Percentiles rank a stretch among this genome's conserved stretches.
Evolutionary conservation across 2,797 vertebrate genomes (phyloP).

Genomic region (Lutjanus campechanus): DNA sequence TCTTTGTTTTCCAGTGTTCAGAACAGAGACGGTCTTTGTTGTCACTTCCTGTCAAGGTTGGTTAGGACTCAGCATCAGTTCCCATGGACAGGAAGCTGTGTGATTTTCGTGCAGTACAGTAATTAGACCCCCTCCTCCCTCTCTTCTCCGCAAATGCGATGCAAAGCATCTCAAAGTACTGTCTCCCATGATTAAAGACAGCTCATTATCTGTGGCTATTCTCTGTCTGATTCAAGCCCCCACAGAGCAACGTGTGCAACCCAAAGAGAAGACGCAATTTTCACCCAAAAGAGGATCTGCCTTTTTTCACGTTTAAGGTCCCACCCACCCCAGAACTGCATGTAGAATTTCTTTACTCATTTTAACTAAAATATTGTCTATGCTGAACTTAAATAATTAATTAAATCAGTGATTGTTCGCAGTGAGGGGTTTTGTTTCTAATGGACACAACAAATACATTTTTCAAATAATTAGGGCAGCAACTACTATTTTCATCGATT

Average conservation of each 20-base stretch:
- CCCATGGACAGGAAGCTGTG: conserved; percentile 82
- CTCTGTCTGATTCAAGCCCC: conserved; percentile 92
- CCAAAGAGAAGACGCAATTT: conserved; percentile 59
- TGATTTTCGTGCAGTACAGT: conserved; percentile 89
- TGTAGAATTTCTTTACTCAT: conserved; percentile 29
- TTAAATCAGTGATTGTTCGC: not conserved
- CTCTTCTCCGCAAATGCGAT: conserved; percentile 92
- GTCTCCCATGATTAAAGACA: conserved; percentile 97
- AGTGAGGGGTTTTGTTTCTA: not conserved
- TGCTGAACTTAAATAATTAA: conserved; percentile 15
- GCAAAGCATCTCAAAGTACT: conserved; percentile 96
- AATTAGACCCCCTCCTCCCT: conserved; percentile 93
- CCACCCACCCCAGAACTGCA: conserved; percentile 38
- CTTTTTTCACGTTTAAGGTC: conserved; percentile 52
- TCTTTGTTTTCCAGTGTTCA: conserved; percentile 88
- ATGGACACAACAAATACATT: not conserved
- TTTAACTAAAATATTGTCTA: conserved; percentile 11
- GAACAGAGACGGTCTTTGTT: conserved; percentile 91
- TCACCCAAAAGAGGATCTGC: conserved; percentile 61
- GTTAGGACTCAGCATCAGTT: conserved; percentile 92
- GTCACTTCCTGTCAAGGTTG: conserved; percentile 94
- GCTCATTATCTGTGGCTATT: conserved; percentile 97
- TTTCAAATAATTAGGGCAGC: not conserved
- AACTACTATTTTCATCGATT: not conserved
- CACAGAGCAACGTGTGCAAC: conserved; percentile 67